phyloP scores from a whole-genome alignment of 2,888 invertebrate genomes.

The Candidula unifasciata region DNA sequence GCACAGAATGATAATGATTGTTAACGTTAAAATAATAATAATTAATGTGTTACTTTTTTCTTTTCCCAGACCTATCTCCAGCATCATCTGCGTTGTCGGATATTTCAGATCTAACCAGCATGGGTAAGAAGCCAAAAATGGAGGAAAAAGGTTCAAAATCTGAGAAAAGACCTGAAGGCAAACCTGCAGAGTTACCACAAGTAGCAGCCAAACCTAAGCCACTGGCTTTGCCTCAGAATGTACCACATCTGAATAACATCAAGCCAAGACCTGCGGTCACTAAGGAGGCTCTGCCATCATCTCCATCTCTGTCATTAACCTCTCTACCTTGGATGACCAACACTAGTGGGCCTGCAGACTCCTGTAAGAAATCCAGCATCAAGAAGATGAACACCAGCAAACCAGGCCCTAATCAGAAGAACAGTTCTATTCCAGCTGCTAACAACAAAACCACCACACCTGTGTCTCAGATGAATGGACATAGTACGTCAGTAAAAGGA shows the following conservation, averaged over 20 bases:
- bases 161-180: slow-evolving; percentile 7
- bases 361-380: not conserved
- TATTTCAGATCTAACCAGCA: slow-evolving; percentile 16
- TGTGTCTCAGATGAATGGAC: no score
- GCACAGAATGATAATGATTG: no score
- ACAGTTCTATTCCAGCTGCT: not conserved
- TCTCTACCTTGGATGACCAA: slow-evolving; percentile 11
- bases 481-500: not conserved
- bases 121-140: not conserved
- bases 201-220: not conserved
- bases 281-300: not conserved
- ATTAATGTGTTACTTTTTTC: not conserved
- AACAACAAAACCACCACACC: not conserved
- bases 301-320: slow-evolving; percentile 11
- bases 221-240: not conserved
- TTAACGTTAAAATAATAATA: no score
- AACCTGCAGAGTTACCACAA: not conserved
- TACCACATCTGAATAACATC: not conserved
- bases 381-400: not conserved
- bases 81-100: not conserved
- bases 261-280: not conserved
- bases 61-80: not conserved
- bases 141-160: not conserved
- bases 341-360: not conserved
- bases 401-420: not conserved